phyloP scores from a whole-genome alignment of 1,140 invertebrate species.

The Pemphigus obesinymphae region DNA sequence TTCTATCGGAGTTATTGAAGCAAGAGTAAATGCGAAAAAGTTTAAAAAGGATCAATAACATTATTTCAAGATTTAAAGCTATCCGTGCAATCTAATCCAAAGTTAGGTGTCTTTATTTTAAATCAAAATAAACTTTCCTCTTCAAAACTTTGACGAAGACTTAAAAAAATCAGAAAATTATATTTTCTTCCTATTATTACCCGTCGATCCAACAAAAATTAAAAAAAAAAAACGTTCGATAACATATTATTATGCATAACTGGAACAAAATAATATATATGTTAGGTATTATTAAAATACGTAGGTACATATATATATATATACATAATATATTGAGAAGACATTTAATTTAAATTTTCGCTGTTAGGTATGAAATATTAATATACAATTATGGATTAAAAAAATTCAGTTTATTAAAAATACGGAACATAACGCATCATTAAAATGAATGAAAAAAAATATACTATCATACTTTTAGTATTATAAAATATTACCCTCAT shows the following conservation, averaged over 20 bases:
- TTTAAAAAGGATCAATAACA: slow-evolving; percentile 22
- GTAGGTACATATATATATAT: background rate
- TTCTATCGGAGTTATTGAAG: slow-evolving; percentile 7
- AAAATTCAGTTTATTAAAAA: too few relatives aligned
- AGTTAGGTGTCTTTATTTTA: slow-evolving; percentile 9
- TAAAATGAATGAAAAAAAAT: too few relatives aligned
- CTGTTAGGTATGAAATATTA: too few relatives aligned
- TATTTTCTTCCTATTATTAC: background rate
- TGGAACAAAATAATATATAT: too few relatives aligned
- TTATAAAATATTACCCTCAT: too few relatives aligned
- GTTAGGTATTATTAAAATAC: too few relatives aligned
- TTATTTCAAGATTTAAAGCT: slow-evolving; percentile 1
- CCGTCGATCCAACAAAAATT: too few relatives aligned
- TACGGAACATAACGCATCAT: too few relatives aligned
- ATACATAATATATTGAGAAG: background rate
- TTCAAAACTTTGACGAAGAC: background rate
- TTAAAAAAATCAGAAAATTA: background rate
- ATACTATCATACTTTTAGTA: too few relatives aligned
- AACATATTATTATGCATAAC: background rate
- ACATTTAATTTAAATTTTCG: too few relatives aligned
- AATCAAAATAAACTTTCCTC: slow-evolving; percentile 17
- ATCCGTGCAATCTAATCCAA: slow-evolving; percentile 2
- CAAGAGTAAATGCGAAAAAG: background rate
- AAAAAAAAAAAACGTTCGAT: background rate
- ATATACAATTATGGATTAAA: too few relatives aligned